Evolutionary conservation across 2,888 invertebrate genomes (phyloP).

Genomic region (Eupithecia pulchellata): DNA sequence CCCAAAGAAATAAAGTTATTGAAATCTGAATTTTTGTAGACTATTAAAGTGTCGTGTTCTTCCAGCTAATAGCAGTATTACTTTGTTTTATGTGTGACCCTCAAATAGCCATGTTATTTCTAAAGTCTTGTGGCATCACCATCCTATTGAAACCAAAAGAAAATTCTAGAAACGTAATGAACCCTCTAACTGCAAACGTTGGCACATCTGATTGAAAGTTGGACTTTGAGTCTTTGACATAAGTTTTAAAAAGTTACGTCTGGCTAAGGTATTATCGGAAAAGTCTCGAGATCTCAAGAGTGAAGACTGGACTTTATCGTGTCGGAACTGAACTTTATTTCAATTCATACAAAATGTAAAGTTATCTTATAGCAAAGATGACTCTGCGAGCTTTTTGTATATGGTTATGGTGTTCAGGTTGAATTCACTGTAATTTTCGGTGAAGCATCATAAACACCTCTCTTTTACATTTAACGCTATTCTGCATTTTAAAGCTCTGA

Average conservation of each 20-base stretch:
- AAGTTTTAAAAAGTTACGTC: constrained; percentile 15
- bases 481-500: neutral
- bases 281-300: constrained; percentile 7
- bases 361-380: neutral
- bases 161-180: neutral
- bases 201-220: constrained; percentile 17
- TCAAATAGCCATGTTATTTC: neutral
- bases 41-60: no score
- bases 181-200: constrained; percentile 7
- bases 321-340: constrained; percentile 7
- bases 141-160: neutral
- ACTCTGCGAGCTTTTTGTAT: neutral
- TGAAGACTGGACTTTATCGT: constrained; percentile 9
- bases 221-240: constrained; percentile 14
- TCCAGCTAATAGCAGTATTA: no score
- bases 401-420: neutral
- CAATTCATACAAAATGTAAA: constrained; percentile 6
- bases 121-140: neutral
- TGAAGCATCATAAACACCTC: neutral
- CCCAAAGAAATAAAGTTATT: no score
- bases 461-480: neutral
- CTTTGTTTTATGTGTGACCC: no score
- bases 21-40: no score
- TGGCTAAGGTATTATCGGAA: constrained; percentile 10
- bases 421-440: neutral